phyloP scores from a whole-genome alignment of 2,888 invertebrate genomes.

The Acleris literana region DNA sequence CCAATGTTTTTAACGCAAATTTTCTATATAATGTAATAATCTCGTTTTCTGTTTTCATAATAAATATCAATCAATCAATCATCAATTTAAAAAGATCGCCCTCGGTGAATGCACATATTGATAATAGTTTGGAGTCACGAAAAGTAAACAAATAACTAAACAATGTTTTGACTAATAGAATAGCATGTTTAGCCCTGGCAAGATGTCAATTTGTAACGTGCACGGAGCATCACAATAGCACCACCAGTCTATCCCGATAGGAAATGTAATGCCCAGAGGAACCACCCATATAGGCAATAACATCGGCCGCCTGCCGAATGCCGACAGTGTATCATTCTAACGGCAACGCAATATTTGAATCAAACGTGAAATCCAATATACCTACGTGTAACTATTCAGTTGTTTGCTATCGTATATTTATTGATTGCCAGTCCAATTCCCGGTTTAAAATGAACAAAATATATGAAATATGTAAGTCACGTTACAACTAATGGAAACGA shows the following conservation, averaged over 20 bases:
- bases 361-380: not conserved
- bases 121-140: not conserved
- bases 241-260: not conserved
- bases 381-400: not conserved
- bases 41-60: too few species aligned
- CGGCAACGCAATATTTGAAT: not conserved
- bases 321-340: not conserved
- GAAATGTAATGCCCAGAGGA: not conserved
- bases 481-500: constrained; percentile 13
- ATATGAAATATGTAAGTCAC: not conserved
- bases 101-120: not conserved
- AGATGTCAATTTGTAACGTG: constrained; percentile 19
- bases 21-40: too few species aligned
- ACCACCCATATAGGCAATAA: not conserved
- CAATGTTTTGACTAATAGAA: not conserved
- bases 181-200: constrained; percentile 12
- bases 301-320: not conserved
- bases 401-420: not conserved
- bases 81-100: not conserved
- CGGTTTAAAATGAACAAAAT: too few species aligned
- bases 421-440: not conserved
- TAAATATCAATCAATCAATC: too few species aligned
- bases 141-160: not conserved
- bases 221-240: constrained; percentile 6
- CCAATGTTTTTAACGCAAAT: too few species aligned